Base-by-base conservation (phyloP, 2,888 invertebrate genomes). In the Liodrosophila aerea region DNA sequence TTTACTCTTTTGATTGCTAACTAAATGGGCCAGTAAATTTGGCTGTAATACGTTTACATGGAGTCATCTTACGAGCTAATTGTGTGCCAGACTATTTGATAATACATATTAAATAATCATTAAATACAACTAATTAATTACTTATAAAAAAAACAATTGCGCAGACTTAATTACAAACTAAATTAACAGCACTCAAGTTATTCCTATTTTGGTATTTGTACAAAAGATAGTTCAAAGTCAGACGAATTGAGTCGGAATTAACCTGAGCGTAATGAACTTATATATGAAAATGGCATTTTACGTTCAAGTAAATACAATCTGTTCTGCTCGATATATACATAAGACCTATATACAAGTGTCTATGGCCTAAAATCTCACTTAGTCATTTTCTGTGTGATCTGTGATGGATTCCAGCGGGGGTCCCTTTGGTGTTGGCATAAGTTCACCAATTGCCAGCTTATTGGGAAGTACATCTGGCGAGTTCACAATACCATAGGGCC, bases 401-500 rank as follows among this genome's bases (percentile, higher is more conserved):
- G 22, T 22, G 22, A 2, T 22, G 2, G 22, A 5, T 5, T 22
- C 22, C 22, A 5, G 22, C 22, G 22, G 22, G 5, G 22, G 22
- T 22, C 5, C 3, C 22, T 37, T n/a, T 4, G 36, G 36, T 1
- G 36, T 9, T 1, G 36, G 16, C 15, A 16, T 12, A 3, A 37
- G 15, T 9, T 37, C 36, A 7, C 36, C 36, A 13, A 37, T 9
- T 15, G 2, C 15, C 16, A 37, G 16, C 8, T 37, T 37, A 0
- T 15, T 16, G 0, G 36, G 36, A 8, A 37, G n/a, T 9, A 9
- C 9, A 37, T 15, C 36, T 4, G 36, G 36, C 1, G 9, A 16
- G 5, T 15, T 13, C 16, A 18, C 2, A 1, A 78, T 27, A 18
- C 94, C 94, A 87, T 93, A 95, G 0, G 94, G 97, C 63, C 96